Base-by-base conservation (phyloP, 2,113 vertebrate genomes). In the Garra rufa region DNA sequence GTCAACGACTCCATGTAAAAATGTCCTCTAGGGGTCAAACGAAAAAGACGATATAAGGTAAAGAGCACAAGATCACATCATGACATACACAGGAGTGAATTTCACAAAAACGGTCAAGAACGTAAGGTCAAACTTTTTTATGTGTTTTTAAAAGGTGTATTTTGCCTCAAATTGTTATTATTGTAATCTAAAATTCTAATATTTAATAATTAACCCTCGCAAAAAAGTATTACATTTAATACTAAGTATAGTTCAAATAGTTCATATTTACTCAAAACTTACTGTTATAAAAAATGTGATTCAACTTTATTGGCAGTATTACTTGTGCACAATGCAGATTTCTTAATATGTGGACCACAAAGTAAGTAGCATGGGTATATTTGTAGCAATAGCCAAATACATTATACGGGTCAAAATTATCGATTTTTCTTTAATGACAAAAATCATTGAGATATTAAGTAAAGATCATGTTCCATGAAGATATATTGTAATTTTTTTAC, bases 1-100 rank as follows among this genome's bases (percentile, higher is more conserved):
- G 83, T 88, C 80, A 78, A 83, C 76, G 15, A 78, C 79, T 86
- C 74, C 14, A 80, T 63, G 43, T 24, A 63, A 82, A 76, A 50
- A 80, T 65, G 69, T 38, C 65, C 30, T 10, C 11, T 3, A 59
- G 44, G 13, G n/a, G 17, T 10, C 21, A 78, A 78, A 78, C 13
- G 55, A 57, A 38, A n/a, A 61, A 61, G 13, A 78, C 76, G 21
- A 44, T 38, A 61, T 2, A 17, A 28, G 76, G 14, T 44, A 11
- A 77, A 44, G 10, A 43, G 76, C 55, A 78, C 76, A 78, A 77
- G 21, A 38, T 34, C 48, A 44, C 69, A 71, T 44, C 38, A 71
- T 13, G 11, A 73, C n/a, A 76, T n/a, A 76, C 7, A 55, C 19
- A 34, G 19, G 52, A 77, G 30, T 57, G 19, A 57, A 24, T 59